phyloP scores from a whole-genome alignment of 2,113 vertebrate species.

The Phalacrocorax aristotelis region DNA sequence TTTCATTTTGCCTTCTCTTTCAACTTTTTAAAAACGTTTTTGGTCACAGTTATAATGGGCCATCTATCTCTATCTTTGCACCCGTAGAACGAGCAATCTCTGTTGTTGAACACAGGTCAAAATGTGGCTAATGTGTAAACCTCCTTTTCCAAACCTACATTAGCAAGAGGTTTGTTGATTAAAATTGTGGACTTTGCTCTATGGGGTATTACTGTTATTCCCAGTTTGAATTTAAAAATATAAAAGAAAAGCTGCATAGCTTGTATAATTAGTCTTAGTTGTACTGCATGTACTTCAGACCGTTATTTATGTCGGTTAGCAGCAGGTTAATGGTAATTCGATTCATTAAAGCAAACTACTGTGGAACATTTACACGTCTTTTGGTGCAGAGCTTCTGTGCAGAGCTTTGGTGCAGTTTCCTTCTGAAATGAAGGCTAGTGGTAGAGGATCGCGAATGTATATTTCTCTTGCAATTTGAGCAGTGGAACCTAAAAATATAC shows the following conservation, averaged over 20 bases:
- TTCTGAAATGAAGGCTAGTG: not conserved
- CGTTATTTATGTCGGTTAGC: not conserved
- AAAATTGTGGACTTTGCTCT: not conserved
- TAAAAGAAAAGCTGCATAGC: not conserved
- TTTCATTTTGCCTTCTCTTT: not conserved
- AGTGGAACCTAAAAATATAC: not conserved
- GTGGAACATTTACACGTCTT: not conserved
- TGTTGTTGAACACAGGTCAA: not conserved
- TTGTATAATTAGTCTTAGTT: not conserved
- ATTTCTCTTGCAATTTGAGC: not conserved
- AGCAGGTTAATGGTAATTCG: not conserved
- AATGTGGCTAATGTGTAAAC: not conserved
- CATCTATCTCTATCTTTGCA: not conserved
- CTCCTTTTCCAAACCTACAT: not conserved
- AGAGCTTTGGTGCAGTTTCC: not conserved
- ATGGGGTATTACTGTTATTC: not conserved
- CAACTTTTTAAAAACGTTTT: not conserved
- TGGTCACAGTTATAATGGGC: not conserved
- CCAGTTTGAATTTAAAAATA: not conserved
- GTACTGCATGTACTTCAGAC: rapidly evolving
- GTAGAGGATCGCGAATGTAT: not conserved
- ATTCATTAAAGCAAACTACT: not conserved
- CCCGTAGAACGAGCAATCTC: not conserved
- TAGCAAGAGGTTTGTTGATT: not conserved
- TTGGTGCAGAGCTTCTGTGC: not conserved